Percentiles rank a stretch among this genome's conserved stretches.
phyloP scores from a whole-genome alignment of 2,113 vertebrate genomes.

The Rhea americana region DNA sequence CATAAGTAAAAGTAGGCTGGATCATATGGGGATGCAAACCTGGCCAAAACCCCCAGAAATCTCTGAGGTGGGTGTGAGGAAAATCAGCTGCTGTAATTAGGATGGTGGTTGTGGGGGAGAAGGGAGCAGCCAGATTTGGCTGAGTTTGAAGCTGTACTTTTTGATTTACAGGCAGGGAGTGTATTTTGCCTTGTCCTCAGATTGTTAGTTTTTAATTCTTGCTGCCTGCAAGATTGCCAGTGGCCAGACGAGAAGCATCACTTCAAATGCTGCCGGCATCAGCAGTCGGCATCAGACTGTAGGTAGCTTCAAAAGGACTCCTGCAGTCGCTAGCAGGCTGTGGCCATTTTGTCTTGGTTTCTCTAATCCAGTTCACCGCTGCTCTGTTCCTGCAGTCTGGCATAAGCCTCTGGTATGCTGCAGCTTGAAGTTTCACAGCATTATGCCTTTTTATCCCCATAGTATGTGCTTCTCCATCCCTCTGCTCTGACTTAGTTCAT shows the following conservation, averaged over 20 bases:
- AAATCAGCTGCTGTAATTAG: constrained; percentile 67
- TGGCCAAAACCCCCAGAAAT: constrained; percentile 67
- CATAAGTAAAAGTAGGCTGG: constrained; percentile 69
- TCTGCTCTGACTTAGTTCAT: background rate
- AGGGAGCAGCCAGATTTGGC: constrained; percentile 45
- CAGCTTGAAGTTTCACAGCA: background rate
- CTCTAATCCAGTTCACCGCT: background rate
- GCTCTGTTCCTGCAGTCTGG: constrained; percentile 16
- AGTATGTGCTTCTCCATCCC: background rate
- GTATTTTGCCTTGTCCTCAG: constrained; percentile 42
- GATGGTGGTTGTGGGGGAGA: constrained; percentile 46
- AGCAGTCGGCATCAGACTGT: background rate
- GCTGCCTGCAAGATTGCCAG: constrained; percentile 3
- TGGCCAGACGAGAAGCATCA: background rate
- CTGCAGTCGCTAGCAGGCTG: background rate
- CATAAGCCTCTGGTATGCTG: background rate
- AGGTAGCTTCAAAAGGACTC: background rate
- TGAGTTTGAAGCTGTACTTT: background rate
- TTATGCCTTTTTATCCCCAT: background rate
- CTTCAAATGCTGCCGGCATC: constrained; percentile 16
- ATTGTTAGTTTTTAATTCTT: constrained; percentile 58
- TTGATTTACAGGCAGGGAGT: constrained; percentile 20
- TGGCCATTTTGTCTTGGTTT: background rate
- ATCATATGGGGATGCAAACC: constrained; percentile 68
- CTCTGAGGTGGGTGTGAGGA: constrained; percentile 66